These are phyloP conservation scores for Neelides sp. DNA, from an alignment of 1,140 invertebrate genomes.

Conservation along the genomic window DNA sequence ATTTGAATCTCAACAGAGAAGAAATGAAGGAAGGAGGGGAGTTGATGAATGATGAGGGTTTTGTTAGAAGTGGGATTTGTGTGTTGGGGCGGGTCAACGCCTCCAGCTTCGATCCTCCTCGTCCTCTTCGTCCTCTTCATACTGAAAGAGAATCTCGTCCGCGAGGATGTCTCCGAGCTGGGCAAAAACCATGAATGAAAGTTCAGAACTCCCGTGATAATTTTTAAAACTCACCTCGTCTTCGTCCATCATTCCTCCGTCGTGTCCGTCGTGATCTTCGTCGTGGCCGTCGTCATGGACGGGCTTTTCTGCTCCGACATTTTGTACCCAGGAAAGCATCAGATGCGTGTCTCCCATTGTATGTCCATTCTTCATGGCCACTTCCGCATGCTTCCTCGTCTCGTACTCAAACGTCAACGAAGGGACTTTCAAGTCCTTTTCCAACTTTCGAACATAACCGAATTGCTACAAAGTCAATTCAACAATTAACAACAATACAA, in stretches of 20 bases:
- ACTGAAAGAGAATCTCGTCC: constrained; percentile 35
- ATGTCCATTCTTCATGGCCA: constrained; percentile 50
- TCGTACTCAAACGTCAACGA: constrained; percentile 57
- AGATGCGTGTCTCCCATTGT: constrained; percentile 47
- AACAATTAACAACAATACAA: constrained; percentile 16
- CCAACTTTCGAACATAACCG: constrained; percentile 55
- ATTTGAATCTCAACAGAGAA: no score
- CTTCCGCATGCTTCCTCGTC: constrained; percentile 58
- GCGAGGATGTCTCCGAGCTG: constrained; percentile 32
- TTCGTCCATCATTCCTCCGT: constrained; percentile 20
- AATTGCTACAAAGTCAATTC: constrained; percentile 45
- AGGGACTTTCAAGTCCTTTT: constrained; percentile 50
- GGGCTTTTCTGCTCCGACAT: constrained; percentile 33
- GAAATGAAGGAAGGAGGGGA: no score
- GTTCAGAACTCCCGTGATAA: constrained; percentile 1
- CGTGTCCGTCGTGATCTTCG: constrained; percentile 32
- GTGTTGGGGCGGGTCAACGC: no score
- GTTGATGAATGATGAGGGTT: no score
- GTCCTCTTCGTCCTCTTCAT: constrained; percentile 48
- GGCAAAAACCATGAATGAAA: constrained; percentile 23
- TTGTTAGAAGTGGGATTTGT: no score
- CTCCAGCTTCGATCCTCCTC: constrained; percentile 46
- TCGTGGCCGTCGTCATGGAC: constrained; percentile 37
- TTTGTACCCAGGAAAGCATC: constrained; percentile 36
- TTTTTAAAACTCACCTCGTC: constrained; percentile 16